Percentiles rank a stretch among this genome's conserved stretches.
These are phyloP conservation scores for Rhyacophila brunnea DNA, from an alignment of 1,140 invertebrate species.

Conservation along the genomic window DNA sequence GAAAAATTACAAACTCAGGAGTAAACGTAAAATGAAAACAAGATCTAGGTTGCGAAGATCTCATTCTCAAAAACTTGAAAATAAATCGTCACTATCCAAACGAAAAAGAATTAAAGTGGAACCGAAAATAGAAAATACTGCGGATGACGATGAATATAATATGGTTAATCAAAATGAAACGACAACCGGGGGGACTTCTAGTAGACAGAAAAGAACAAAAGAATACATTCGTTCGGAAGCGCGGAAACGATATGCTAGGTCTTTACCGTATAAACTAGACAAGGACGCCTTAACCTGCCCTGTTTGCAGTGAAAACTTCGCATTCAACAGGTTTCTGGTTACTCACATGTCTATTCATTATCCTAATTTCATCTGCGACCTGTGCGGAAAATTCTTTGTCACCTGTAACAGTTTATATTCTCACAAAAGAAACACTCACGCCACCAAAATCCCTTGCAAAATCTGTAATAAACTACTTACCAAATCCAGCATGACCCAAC, in stretches of 20 bases:
- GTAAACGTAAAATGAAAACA: too few relatives aligned
- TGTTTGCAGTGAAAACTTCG: constrained; percentile 14
- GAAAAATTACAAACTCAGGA: too few relatives aligned
- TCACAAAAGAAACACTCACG: constrained; percentile 14
- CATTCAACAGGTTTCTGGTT: constrained; percentile 4
- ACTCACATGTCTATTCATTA: constrained; percentile 18
- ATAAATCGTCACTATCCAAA: too few relatives aligned
- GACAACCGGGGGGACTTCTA: neutral
- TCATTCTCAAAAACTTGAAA: too few relatives aligned
- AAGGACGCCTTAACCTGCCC: constrained; percentile 4
- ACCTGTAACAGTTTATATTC: constrained; percentile 6
- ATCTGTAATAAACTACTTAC: constrained; percentile 19
- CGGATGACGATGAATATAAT: neutral
- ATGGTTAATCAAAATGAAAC: neutral
- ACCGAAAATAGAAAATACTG: constrained; percentile 2
- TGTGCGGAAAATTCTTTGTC: constrained; percentile 24
- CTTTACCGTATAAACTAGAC: constrained; percentile 10
- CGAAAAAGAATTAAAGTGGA: neutral
- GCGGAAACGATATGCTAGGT: neutral
- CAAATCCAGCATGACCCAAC: constrained; percentile 1
- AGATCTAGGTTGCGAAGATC: too few relatives aligned
- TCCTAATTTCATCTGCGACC: constrained; percentile 17
- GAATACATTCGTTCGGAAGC: neutral
- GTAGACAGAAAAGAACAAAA: neutral
- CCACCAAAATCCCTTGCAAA: constrained; percentile 6